Base-by-base conservation (phyloP, 2,797 vertebrate species). In the Presbytis comata region DNA sequence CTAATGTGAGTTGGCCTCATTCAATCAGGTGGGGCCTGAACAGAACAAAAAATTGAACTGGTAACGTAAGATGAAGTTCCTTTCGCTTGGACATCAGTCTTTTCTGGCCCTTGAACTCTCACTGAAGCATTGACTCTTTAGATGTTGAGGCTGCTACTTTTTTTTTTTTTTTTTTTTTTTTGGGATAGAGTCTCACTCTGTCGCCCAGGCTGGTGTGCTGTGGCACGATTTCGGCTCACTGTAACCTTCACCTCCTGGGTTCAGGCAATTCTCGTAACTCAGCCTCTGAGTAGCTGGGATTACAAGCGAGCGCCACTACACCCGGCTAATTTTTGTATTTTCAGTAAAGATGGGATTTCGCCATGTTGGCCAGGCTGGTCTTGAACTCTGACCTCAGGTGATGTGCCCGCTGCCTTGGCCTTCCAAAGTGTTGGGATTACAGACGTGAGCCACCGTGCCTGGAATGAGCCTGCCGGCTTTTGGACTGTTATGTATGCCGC, bases 371-470 rank as follows among this genome's bases (percentile, higher is more conserved):
- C 28, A 3, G 28, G 59, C 13, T 64, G 28, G 28, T 64, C 28
- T 64, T 64, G 59, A 64, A 16, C 59, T 64, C 59, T 64, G 59
- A 64, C 59, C 59, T 64, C 59, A 64, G 28, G 13, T 33, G 59
- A 64, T 33, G 6, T 7, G 28, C 59, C 59, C 16, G 28, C 28
- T 61, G 28, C 28, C 59, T 64, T 3, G 13, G 6, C 28, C 59
- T 33, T 13, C 59, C 1, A 33, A 64, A 64, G 28, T 61, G 12
- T 13, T 61, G 59, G 59, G 28, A 61, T 61, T 30, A 30, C 28
- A 30, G 59, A 3, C 3, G 2, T 64, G 28, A 64, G 28, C 59
- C 59, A 33, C 12, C 2, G 0, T 14, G 7, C 28, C 14, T 0
- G 3, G 28, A 3, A 33, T 11, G n/a, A 70, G n/a, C 19, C n/a